Conservation (phyloP, 2,113 vertebrate species). For the Semicossyphus pulcher region DNA sequence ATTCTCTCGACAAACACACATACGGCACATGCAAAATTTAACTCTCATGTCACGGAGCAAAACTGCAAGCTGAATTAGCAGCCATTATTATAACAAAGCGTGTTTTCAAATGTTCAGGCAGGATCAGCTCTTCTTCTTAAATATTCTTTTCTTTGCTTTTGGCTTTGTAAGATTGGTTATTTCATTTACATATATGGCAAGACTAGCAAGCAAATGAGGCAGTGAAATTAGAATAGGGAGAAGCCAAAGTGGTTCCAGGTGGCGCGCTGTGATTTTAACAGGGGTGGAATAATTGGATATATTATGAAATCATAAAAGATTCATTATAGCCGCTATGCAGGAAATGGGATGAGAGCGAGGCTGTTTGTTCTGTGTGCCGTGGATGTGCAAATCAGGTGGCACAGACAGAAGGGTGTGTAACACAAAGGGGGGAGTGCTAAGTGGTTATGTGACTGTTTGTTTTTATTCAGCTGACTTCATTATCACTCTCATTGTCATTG, state of each 20-base stretch:
- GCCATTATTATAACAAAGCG: constrained; percentile 4
- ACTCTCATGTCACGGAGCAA: constrained; percentile 7
- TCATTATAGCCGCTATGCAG: constrained; percentile 70
- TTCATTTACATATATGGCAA: constrained; percentile 67
- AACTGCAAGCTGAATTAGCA: constrained; percentile 16
- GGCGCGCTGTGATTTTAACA: constrained; percentile 76
- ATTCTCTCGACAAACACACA: constrained; percentile 18
- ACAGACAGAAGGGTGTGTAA: constrained; percentile 25
- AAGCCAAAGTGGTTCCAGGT: constrained; percentile 80
- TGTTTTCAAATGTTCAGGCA: constrained; percentile 18
- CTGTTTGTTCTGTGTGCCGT: constrained; percentile 63
- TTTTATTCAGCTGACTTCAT: constrained; percentile 15
- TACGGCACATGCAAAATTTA: constrained; percentile 2
- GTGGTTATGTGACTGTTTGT: constrained; percentile 44
- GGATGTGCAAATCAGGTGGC: constrained; percentile 57
- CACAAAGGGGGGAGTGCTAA: constrained; percentile 21
- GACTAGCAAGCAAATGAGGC: constrained; percentile 66
- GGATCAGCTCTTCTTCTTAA: constrained; percentile 26
- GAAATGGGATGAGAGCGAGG: constrained; percentile 68
- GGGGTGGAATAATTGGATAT: constrained; percentile 75
- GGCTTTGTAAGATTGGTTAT: constrained; percentile 49
- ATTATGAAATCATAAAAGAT: constrained; percentile 82
- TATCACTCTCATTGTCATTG: background rate
- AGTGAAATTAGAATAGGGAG: constrained; percentile 66
- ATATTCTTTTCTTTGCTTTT: constrained; percentile 30